Evolutionary conservation across 2,888 invertebrate species (phyloP).

Genomic region (Melikaiella ostensackeni): DNA sequence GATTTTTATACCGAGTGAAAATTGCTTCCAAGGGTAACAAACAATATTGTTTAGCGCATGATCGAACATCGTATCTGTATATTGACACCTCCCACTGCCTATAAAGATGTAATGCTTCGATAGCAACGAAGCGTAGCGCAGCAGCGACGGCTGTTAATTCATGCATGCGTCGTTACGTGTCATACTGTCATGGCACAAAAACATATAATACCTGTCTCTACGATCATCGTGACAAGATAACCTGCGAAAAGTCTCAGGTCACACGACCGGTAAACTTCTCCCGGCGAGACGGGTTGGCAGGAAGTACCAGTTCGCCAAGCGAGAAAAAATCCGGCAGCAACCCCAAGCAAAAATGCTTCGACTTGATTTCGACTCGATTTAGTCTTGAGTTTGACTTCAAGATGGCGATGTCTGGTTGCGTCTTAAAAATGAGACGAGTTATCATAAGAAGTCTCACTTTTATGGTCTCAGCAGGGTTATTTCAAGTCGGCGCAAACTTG

Average conservation of each 20-base stretch:
- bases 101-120: conserved; percentile 72
- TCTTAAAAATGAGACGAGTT: no score
- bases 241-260: conserved; percentile 60
- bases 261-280: conserved; percentile 55
- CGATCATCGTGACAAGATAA: conserved; percentile 74
- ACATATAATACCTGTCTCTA: conserved; percentile 72
- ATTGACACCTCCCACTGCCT: neutral
- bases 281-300: conserved; percentile 50
- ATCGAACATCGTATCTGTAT: neutral
- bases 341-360: no score
- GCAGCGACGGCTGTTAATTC: conserved; percentile 73
- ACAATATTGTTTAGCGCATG: conserved; percentile 3
- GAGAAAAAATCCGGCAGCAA: neutral
- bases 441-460: no score
- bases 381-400: no score
- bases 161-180: conserved; percentile 72
- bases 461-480: no score
- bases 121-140: conserved; percentile 60
- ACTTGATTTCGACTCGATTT: no score
- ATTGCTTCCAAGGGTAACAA: neutral
- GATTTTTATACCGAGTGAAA: neutral
- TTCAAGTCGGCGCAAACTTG: no score
- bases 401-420: no score
- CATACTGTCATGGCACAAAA: conserved; percentile 68
- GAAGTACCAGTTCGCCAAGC: conserved; percentile 8